Evolutionary conservation across 2,888 invertebrate species (phyloP).

Genomic region (Parasteatoda lunata): DNA sequence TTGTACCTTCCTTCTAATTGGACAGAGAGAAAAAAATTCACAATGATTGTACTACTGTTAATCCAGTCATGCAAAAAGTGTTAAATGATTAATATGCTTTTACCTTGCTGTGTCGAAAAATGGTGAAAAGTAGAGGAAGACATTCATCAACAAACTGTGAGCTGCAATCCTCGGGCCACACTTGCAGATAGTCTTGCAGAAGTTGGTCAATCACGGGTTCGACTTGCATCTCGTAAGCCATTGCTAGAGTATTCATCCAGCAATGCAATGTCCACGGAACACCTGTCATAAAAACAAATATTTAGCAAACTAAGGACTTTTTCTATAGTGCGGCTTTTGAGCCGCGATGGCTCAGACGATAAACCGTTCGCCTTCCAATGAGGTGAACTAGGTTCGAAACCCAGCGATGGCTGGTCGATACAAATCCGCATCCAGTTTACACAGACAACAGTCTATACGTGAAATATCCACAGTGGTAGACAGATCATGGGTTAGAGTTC

Average conservation of each 20-base stretch:
- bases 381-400: too few species aligned
- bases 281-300: constrained; percentile 73
- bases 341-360: too few species aligned
- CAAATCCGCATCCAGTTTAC: too few species aligned
- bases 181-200: constrained; percentile 90
- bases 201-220: constrained; percentile 91
- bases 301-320: not conserved
- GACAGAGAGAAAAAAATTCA: constrained; percentile 24
- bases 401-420: too few species aligned
- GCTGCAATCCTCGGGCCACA: constrained; percentile 91
- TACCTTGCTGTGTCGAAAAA: constrained; percentile 91
- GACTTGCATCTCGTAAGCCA: constrained; percentile 87
- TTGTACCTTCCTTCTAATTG: constrained; percentile 88
- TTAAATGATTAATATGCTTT: constrained; percentile 62
- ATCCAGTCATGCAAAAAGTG: too few species aligned
- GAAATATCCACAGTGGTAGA: too few species aligned
- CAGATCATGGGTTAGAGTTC: too few species aligned
- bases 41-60: not conserved
- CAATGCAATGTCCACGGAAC: constrained; percentile 94
- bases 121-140: constrained; percentile 89
- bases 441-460: too few species aligned
- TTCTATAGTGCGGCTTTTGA: too few species aligned
- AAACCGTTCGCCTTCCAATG: too few species aligned
- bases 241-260: constrained; percentile 91
- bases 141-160: constrained; percentile 92